Percentiles rank a stretch among this genome's conserved stretches.
phyloP scores from a whole-genome alignment of 2,113 vertebrate genomes.

The Columbina picui region DNA sequence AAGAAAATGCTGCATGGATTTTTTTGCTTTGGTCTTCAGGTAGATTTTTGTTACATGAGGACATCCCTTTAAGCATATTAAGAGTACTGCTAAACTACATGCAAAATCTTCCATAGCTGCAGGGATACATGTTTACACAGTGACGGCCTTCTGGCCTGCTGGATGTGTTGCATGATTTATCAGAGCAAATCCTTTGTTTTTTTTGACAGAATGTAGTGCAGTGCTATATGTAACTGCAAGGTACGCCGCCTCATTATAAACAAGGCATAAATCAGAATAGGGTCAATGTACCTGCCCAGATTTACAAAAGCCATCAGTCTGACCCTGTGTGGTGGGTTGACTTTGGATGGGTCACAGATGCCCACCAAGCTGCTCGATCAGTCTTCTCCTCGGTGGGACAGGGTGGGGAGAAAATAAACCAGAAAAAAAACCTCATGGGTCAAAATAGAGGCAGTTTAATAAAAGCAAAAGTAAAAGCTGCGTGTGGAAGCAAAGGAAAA shows the following conservation, averaged over 20 bases:
- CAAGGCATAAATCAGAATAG: background rate
- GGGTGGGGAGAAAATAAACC: too few relatives aligned
- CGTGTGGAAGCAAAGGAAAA: too few relatives aligned
- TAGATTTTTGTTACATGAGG: background rate
- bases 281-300: background rate
- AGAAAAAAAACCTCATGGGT: too few relatives aligned
- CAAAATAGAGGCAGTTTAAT: background rate
- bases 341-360: too few relatives aligned
- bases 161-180: fast-evolving
- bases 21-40: background rate
- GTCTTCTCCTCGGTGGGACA: too few relatives aligned
- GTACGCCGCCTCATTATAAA: background rate
- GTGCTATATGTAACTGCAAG: background rate
- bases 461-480: background rate
- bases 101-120: background rate
- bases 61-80: background rate
- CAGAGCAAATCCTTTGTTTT: background rate
- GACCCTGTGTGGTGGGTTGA: background rate
- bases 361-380: too few relatives aligned
- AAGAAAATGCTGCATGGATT: fast-evolving
- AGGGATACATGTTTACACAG: background rate
- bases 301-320: background rate
- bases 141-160: background rate
- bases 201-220: background rate
- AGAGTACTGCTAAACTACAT: background rate